Base-by-base conservation (phyloP, 2,888 invertebrate genomes). In the Eupithecia abbreviata region DNA sequence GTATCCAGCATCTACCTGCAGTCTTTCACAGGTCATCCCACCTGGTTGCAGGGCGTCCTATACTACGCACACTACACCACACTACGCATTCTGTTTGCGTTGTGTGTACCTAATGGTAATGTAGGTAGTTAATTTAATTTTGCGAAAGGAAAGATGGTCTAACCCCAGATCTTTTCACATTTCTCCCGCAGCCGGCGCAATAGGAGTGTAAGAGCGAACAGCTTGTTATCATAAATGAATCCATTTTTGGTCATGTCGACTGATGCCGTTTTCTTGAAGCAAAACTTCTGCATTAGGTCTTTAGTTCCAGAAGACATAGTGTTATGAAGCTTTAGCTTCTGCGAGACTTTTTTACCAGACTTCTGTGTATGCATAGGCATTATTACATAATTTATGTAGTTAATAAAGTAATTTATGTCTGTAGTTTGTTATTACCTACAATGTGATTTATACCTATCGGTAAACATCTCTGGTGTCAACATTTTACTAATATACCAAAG, bases 201-300 rank as follows among this genome's bases (percentile, higher is more conserved):
- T 7, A 42, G 66, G 12, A 66, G 42, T 0, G 66, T 7, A 7
- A 66, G 41, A 0, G 84, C 86, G 55, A 83, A 80, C 10, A 84
- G 41, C 73, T 88, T 87, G 51, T 85, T 88, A 71, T 90, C 89
- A 30, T 73, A 82, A 15, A 89, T 83, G 68, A 92, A 92, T 3
- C 92, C 92, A 67, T 88, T 81, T 18, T 82, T 84, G 0, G 90
- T 92, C 92, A 92, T 92, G 74, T 92, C 92, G 13, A 89, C 82
- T 0, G 89, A 89, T 0, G 90, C 89, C 0, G 87, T 81, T 72
- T 85, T 82, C 74, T 82, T 89, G 74, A 86, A 87, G 75, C 90
- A 89, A 18, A 92, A 85, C 82, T 87, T 91, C 77, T 89, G 86
- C 6, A 92, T 84, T 15, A 92, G 90, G 6, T 86, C 80, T 75